A percentile compares a stretch with the other conserved stretches of the same genome.
phyloP scores from a whole-genome alignment of 2,888 invertebrate genomes.

The Cheilosia variabilis region DNA sequence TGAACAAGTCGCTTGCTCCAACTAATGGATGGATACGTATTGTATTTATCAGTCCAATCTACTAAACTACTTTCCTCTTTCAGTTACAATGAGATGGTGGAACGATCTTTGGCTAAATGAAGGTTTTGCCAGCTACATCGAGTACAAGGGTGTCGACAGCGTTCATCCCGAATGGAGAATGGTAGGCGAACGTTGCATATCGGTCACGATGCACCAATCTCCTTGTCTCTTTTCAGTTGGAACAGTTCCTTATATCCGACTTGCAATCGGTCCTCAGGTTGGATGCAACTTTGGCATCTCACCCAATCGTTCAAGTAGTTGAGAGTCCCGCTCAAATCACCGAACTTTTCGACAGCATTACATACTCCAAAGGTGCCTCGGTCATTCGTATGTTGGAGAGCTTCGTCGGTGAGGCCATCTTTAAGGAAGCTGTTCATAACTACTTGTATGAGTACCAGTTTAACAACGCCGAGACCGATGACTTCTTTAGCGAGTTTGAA shows the following conservation, averaged over 20 bases:
- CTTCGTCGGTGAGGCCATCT: slow-evolving; percentile 88
- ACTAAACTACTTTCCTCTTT: slow-evolving; percentile 77
- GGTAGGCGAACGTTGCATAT: slow-evolving; percentile 83
- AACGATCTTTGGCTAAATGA: slow-evolving; percentile 97
- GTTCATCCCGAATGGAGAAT: slow-evolving; percentile 92
- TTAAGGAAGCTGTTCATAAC: slow-evolving; percentile 89
- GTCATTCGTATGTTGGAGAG: slow-evolving; percentile 94
- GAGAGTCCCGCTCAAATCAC: slow-evolving; percentile 95
- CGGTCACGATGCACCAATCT: background rate
- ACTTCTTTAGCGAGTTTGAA: slow-evolving; percentile 86
- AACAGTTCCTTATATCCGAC: slow-evolving; percentile 89
- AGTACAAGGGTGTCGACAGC: slow-evolving; percentile 90
- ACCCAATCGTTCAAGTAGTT: slow-evolving; percentile 94
- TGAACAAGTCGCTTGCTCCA: no score
- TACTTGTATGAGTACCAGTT: slow-evolving; percentile 89
- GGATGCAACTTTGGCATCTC: slow-evolving; percentile 93
- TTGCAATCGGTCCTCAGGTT: slow-evolving; percentile 89
- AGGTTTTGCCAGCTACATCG: slow-evolving; percentile 96
- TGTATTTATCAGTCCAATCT: no score
- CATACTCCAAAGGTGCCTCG: slow-evolving; percentile 96
- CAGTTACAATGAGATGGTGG: slow-evolving; percentile 97
- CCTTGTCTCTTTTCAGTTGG: slow-evolving; percentile 86
- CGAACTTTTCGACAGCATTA: slow-evolving; percentile 95
- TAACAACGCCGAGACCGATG: slow-evolving; percentile 91
- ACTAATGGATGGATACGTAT: no score